Conservation (phyloP, 2,797 vertebrate genomes). For the Cetoscarus ocellatus region DNA sequence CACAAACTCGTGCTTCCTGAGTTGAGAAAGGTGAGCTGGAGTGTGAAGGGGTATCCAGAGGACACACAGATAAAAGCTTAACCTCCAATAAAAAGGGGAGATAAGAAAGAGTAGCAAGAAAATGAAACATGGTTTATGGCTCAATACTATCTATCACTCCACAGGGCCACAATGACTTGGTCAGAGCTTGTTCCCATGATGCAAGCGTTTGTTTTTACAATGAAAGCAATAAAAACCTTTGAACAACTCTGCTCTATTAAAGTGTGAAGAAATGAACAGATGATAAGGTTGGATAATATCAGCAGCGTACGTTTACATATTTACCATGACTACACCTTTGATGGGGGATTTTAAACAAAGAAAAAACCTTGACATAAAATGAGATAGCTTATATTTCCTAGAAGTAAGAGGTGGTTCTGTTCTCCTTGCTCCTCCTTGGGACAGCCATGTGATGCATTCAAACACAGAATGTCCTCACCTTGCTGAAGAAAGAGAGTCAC, state of each 20-base stretch:
- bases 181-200: background rate
- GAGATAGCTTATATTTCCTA: conserved; percentile 34
- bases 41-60: conserved; percentile 49
- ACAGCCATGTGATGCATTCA: conserved; percentile 68
- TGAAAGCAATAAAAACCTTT: background rate
- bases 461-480: conserved; percentile 38
- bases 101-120: conserved; percentile 54
- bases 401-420: conserved; percentile 19
- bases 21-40: conserved; percentile 42
- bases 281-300: conserved; percentile 20
- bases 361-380: conserved; percentile 5
- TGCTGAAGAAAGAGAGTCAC: conserved; percentile 11
- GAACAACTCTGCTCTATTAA: background rate
- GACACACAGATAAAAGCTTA: conserved; percentile 60
- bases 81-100: conserved; percentile 48
- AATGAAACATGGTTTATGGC: conserved; percentile 28
- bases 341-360: background rate
- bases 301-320: conserved; percentile 4
- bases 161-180: background rate
- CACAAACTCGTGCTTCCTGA: background rate
- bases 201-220: background rate
- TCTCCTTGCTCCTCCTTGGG: conserved; percentile 62
- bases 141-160: conserved; percentile 23
- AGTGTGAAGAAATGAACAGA: background rate
- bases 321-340: conserved; percentile 20